Evolutionary conservation across 2,888 invertebrate genomes (phyloP).

Genomic region (Apotomis betuletana): DNA sequence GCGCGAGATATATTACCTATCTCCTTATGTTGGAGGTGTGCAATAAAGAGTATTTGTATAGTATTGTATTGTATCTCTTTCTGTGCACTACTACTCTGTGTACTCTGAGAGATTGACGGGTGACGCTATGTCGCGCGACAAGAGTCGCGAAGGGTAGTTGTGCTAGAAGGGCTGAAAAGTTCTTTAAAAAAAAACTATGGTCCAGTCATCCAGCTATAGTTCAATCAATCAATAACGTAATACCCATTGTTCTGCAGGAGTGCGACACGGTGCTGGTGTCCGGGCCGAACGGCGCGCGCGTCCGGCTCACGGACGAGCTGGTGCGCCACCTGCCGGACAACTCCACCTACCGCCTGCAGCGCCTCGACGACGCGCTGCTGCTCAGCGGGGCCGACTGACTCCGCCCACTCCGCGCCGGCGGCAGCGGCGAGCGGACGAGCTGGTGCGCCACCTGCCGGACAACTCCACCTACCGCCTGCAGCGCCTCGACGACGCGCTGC

Average conservation of each 20-base stretch:
- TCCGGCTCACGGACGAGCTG: slow-evolving; percentile 93
- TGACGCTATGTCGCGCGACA: too few species aligned
- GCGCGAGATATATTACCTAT: too few species aligned
- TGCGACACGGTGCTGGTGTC: slow-evolving; percentile 87
- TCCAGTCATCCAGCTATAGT: too few species aligned
- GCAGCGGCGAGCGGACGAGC: slow-evolving; percentile 72
- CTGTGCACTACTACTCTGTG: too few species aligned
- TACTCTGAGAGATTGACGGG: too few species aligned
- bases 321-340: slow-evolving; percentile 91
- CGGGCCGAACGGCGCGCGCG: slow-evolving; percentile 93
- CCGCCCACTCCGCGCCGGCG: background rate
- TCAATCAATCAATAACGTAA: too few species aligned
- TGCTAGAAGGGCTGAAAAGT: too few species aligned
- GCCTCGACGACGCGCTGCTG: slow-evolving; percentile 63
- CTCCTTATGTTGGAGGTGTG: too few species aligned
- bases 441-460: slow-evolving; percentile 92
- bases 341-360: slow-evolving; percentile 70
- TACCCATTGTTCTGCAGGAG: slow-evolving; percentile 71
- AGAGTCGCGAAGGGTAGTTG: too few species aligned
- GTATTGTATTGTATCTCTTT: too few species aligned
- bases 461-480: slow-evolving; percentile 73
- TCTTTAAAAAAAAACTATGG: too few species aligned
- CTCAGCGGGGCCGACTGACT: slow-evolving; percentile 55
- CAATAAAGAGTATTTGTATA: too few species aligned
- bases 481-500: slow-evolving; percentile 61